Percentiles rank a stretch among this genome's conserved stretches.
Conservation (phyloP, 1,140 invertebrate species). For the Diorhabda elongata region DNA sequence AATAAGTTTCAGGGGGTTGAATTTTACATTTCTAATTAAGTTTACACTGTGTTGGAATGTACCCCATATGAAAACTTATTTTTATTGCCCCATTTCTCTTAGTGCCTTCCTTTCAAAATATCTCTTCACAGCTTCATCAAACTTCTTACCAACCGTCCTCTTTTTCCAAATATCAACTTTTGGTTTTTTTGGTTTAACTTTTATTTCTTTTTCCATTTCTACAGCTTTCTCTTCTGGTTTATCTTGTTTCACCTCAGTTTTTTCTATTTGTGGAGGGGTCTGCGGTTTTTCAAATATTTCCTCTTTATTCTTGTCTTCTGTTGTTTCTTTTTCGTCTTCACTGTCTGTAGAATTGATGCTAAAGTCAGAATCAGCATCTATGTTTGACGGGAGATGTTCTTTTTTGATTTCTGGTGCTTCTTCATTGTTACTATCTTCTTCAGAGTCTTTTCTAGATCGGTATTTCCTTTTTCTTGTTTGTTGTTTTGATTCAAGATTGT, state of each 20-base stretch:
- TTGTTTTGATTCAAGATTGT: constrained; percentile 24
- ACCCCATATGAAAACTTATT: not conserved
- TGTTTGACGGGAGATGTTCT: constrained; percentile 54
- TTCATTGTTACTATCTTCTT: constrained; percentile 48
- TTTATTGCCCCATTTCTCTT: constrained; percentile 29
- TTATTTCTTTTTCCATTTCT: constrained; percentile 28
- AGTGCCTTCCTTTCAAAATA: constrained; percentile 72
- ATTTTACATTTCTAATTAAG: too few species aligned
- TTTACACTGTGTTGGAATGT: too few species aligned
- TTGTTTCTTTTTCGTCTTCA: constrained; percentile 40
- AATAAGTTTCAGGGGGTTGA: too few species aligned
- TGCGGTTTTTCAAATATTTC: not conserved
- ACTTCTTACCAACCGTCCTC: constrained; percentile 74
- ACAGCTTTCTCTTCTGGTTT: constrained; percentile 28
- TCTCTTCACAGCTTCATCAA: constrained; percentile 72
- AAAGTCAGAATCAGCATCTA: constrained; percentile 67
- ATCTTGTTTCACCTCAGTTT: constrained; percentile 22
- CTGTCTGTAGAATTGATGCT: constrained; percentile 58
- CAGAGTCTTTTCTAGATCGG: constrained; percentile 27
- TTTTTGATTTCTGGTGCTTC: constrained; percentile 49
- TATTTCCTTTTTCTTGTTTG: constrained; percentile 35
- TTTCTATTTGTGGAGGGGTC: constrained; percentile 4
- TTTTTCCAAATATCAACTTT: constrained; percentile 79
- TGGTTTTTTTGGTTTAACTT: constrained; percentile 43
- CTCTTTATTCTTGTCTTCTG: not conserved